Evolutionary conservation across 2,113 vertebrate genomes (phyloP).

Genomic region (Podarcis cretensis): DNA sequence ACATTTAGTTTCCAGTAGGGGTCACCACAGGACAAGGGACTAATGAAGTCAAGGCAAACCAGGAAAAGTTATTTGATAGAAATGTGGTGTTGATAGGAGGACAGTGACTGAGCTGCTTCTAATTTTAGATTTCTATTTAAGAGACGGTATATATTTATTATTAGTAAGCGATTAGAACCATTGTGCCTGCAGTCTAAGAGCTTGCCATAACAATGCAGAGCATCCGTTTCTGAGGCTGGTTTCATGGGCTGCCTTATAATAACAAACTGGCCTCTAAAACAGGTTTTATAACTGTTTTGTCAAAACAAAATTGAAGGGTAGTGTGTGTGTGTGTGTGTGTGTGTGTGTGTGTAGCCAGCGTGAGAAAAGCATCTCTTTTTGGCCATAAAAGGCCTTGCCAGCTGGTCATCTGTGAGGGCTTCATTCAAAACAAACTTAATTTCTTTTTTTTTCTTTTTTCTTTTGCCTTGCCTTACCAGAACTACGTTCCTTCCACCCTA

Average conservation of each 20-base stretch:
- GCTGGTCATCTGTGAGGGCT: conserved; percentile 41
- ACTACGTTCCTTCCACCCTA: background rate
- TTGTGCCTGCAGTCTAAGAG: background rate
- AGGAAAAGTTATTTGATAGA: background rate
- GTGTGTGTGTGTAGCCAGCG: conserved; percentile 23
- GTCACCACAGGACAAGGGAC: conserved; percentile 46
- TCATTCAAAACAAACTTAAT: conserved; percentile 57
- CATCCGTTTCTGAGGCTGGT: background rate
- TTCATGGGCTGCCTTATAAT: background rate
- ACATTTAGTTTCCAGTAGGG: conserved; percentile 49
- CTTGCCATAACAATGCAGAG: background rate
- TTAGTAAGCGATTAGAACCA: background rate
- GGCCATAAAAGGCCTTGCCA: conserved; percentile 62
- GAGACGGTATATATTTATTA: background rate
- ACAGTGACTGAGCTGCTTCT: background rate
- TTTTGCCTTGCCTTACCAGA: conserved; percentile 4
- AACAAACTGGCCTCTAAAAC: background rate
- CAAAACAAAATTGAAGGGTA: conserved; percentile 23
- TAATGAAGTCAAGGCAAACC: background rate
- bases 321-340: conserved; percentile 16
- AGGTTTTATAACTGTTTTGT: conserved; percentile 39
- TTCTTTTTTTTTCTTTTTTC: too few relatives aligned
- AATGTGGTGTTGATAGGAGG: rapidly evolving
- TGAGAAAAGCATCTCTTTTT: conserved; percentile 61
- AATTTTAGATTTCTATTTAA: background rate